Conservation (phyloP, 2,797 vertebrate genomes). For the Huso huso region DNA sequence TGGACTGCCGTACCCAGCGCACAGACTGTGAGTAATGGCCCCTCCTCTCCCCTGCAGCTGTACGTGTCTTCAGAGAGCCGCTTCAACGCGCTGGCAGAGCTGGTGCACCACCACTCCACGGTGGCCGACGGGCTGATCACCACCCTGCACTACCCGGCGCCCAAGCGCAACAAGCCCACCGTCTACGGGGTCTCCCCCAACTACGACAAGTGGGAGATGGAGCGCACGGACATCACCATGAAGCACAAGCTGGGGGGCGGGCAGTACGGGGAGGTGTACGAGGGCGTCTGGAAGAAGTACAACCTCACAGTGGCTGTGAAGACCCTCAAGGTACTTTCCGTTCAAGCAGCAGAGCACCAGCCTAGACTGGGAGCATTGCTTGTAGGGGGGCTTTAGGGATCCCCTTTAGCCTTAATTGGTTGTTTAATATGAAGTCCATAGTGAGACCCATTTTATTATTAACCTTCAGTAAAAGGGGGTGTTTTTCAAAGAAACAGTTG, state of each 20-base stretch:
- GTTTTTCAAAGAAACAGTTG: background rate
- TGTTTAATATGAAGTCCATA: no score
- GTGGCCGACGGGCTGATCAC: constrained; percentile 94
- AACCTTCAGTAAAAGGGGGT: no score
- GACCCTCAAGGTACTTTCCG: constrained; percentile 75
- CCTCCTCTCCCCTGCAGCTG: constrained; percentile 54
- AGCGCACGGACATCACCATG: constrained; percentile 97
- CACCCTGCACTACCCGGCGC: constrained; percentile 91
- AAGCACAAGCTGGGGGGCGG: constrained; percentile 95
- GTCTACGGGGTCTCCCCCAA: constrained; percentile 94
- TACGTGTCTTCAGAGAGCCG: constrained; percentile 96
- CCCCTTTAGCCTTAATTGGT: no score
- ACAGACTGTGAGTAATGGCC: background rate
- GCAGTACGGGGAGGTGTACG: constrained; percentile 97
- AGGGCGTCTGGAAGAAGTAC: constrained; percentile 97
- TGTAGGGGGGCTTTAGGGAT: no score
- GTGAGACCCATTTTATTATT: no score
- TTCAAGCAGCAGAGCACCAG: no score
- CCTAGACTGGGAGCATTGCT: no score
- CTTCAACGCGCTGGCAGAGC: constrained; percentile 89
- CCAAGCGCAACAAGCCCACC: constrained; percentile 97
- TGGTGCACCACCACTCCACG: constrained; percentile 95
- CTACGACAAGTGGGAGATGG: constrained; percentile 98
- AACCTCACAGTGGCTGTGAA: constrained; percentile 94
- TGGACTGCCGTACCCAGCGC: constrained; percentile 11